Percentiles rank a stretch among this genome's conserved stretches.
These are phyloP conservation scores for Microcebus murinus DNA, from an alignment of 2,113 vertebrate species.

Conservation along the genomic window DNA sequence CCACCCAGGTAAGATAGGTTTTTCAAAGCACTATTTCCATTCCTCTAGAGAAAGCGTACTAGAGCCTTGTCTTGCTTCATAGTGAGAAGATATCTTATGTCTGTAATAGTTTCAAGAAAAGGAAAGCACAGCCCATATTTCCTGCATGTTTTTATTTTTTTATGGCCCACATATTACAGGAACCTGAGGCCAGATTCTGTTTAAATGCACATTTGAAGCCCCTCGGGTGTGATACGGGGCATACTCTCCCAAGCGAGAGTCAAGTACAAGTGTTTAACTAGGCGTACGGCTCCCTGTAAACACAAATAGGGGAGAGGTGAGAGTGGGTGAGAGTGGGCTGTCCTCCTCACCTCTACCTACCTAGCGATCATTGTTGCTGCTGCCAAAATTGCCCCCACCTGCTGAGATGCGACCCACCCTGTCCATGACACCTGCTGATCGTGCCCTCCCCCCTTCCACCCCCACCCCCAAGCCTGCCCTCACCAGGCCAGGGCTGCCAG, in stretches of 20 bases:
- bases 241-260: conserved; percentile 3
- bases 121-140: neutral
- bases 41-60: conserved; percentile 23
- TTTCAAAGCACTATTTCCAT: conserved; percentile 37
- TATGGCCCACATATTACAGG: neutral
- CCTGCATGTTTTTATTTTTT: neutral
- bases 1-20: neutral
- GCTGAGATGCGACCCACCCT: neutral
- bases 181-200: neutral
- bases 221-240: neutral
- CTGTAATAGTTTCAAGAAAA: conserved; percentile 25
- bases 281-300: neutral
- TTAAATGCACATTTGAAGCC: conserved; percentile 21
- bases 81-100: neutral
- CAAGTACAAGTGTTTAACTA: neutral
- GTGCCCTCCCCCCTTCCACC: neutral
- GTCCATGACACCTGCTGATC: neutral
- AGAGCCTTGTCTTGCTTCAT: neutral
- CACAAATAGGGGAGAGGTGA: neutral
- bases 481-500: neutral
- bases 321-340: neutral
- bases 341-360: neutral
- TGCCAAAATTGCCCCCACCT: neutral
- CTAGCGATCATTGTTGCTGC: too few species aligned
- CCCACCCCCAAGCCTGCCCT: neutral